Percentiles rank a stretch among this genome's conserved stretches.
Evolutionary conservation across 1,140 invertebrate species (phyloP).

Genomic region (Sycophaga agraensis): DNA sequence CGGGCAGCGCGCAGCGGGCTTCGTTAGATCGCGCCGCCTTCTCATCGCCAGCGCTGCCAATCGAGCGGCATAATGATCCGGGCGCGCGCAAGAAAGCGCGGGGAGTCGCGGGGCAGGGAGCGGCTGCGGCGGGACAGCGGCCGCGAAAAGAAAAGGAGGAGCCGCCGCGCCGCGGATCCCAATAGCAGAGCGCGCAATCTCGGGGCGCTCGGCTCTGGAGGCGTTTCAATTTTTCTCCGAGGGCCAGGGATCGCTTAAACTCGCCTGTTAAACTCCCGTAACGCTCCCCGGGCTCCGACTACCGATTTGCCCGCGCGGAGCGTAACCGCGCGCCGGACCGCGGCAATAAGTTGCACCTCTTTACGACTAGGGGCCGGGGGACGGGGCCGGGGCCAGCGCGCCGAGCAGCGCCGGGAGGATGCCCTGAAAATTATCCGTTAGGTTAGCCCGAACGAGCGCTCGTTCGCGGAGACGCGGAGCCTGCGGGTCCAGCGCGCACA

Average conservation of each 20-base stretch:
- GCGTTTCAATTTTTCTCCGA: conserved; percentile 1
- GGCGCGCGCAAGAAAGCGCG: too few species aligned
- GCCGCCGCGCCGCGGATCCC: not conserved
- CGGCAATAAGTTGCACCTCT: conserved; percentile 23
- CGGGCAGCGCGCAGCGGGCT: not conserved
- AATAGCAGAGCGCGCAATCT: not conserved
- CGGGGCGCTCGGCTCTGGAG: too few species aligned
- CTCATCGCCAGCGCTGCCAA: too few species aligned
- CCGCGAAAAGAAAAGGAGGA: not conserved
- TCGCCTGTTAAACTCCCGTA: conserved; percentile 9
- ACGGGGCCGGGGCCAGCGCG: not conserved
- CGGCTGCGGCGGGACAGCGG: too few species aligned
- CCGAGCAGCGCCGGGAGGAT: not conserved
- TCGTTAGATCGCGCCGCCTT: too few species aligned
- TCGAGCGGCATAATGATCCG: too few species aligned
- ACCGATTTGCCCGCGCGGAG: conserved; percentile 4
- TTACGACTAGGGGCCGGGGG: conserved; percentile 2
- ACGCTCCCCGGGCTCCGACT: not conserved
- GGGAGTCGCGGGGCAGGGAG: too few species aligned
- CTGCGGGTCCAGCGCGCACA: too few species aligned
- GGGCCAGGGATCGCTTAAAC: not conserved
- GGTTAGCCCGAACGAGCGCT: not conserved
- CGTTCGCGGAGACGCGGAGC: not conserved
- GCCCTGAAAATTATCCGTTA: conserved; percentile 25
- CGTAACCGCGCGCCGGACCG: not conserved